phyloP scores from a whole-genome alignment of 35 echinoderm and acorn worm species.

The Eucidaris tribuloides region DNA sequence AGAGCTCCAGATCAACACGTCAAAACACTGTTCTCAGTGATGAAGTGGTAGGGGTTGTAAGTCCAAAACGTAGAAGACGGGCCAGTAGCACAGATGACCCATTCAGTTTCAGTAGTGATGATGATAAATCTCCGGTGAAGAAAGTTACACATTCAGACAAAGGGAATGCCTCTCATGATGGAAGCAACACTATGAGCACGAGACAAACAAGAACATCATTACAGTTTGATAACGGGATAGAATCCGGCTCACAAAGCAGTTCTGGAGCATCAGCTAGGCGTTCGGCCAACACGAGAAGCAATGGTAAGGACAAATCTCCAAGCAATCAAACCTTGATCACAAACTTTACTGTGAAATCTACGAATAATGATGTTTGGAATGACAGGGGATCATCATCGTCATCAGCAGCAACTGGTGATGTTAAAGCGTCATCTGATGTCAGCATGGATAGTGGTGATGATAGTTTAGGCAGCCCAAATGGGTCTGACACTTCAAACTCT shows the following conservation, averaged over 20 bases:
- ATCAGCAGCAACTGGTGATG: neutral
- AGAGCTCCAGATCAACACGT: neutral
- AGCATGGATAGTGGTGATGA: neutral
- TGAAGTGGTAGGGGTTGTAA: slow-evolving; percentile 12
- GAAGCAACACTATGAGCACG: neutral
- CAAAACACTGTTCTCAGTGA: slow-evolving; percentile 23
- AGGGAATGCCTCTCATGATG: neutral
- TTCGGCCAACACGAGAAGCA: neutral
- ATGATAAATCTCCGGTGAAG: slow-evolving; percentile 31
- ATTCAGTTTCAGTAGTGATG: slow-evolving; percentile 62
- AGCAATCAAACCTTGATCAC: slow-evolving; percentile 15
- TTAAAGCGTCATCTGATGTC: neutral
- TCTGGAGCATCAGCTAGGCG: neutral
- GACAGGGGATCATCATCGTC: too few species aligned
- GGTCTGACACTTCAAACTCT: neutral
- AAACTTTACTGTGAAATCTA: neutral
- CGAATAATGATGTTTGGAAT: neutral
- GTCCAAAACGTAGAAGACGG: slow-evolving; percentile 39
- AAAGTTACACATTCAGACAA: neutral
- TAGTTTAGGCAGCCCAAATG: neutral
- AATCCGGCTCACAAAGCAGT: neutral
- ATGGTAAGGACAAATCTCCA: neutral
- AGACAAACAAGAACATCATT: slow-evolving; percentile 10
- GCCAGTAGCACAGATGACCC: slow-evolving; percentile 50
- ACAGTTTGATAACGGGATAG: slow-evolving; percentile 9